Base-by-base conservation (phyloP, 2,113 vertebrate genomes). In the Pristiophorus japonicus region DNA sequence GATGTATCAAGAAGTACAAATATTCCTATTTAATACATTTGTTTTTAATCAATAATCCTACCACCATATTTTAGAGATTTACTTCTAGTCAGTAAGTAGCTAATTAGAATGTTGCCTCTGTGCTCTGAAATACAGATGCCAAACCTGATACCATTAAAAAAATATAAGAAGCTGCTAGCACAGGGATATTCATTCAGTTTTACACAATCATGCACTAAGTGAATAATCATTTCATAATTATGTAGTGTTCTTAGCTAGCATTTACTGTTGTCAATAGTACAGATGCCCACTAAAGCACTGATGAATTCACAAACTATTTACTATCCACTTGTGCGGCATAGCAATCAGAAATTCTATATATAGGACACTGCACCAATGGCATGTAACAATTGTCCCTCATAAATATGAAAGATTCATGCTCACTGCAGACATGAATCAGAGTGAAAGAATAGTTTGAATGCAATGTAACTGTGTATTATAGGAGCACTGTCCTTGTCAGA, bases 251-350 rank as follows among this genome's bases (percentile, higher is more conserved):
- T 88, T 47, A 55, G 85, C 85, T 88, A 11, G 0, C 85, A 88
- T 30, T 30, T 47, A 55, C 22, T 88, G 47, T 30, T 88, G 85
- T 20, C 47, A 55, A 88, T 88, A 88, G 47, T 51, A 51, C 45
- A 51, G 84, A 87, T 85, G 18, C 20, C 42, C 81, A 30, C 85
- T 88, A 88, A 90, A 55, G 7, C 85, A 90, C 51, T 34, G 85
- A 30, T 59, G 22, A 90, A 55, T 90, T 90, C 51, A 55, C 51
- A 55, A 90, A 91, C 87, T 62, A n/a, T n/a, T 91, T n/a, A 91
- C 55, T 12, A 62, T 59, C 34, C 55, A 59, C 38, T 81, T 62
- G 55, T 91, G 55, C 16, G 34, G 30, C 14, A 14, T 18, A n/a
- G 16, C 30, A 62, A 62, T 34, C 30, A n/a, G 51, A 91, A 91